A percentile compares a stretch with the other conserved stretches of the same genome.
Conservation (phyloP, 2,888 invertebrate genomes). For the Patella ulyssiponensis region DNA sequence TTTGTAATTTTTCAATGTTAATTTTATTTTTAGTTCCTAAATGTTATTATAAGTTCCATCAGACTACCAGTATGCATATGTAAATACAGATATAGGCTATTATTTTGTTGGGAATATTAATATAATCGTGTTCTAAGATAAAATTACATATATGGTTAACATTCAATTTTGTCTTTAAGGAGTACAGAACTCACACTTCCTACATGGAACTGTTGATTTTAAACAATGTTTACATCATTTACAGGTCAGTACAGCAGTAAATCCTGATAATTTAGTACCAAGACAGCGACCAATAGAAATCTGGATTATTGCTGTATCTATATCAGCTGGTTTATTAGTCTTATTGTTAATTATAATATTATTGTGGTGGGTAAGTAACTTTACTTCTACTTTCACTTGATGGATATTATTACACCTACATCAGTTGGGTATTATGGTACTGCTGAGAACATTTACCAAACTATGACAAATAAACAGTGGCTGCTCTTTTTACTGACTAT, state of each 20-base stretch:
- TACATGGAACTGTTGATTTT: neutral
- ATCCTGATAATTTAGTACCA: constrained; percentile 56
- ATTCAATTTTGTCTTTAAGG: neutral
- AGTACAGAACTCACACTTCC: neutral
- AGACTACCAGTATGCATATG: neutral
- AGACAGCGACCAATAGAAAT: constrained; percentile 51
- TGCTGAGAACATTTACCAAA: too few relatives aligned
- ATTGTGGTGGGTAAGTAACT: constrained; percentile 65
- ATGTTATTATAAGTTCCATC: too few relatives aligned
- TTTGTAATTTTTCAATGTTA: too few relatives aligned
- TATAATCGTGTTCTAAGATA: neutral
- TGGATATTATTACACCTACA: too few relatives aligned
- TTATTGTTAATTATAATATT: constrained; percentile 57
- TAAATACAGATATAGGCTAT: neutral
- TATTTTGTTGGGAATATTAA: neutral
- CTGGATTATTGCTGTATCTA: constrained; percentile 62
- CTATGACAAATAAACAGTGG: too few relatives aligned
- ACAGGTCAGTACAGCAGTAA: constrained; percentile 59
- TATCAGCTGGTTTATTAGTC: constrained; percentile 57
- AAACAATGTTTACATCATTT: constrained; percentile 19
- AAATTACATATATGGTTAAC: neutral
- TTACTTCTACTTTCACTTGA: too few relatives aligned
- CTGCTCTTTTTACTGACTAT: too few relatives aligned
- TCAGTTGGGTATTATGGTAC: too few relatives aligned
- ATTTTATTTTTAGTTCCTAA: too few relatives aligned